Evolutionary conservation across 2,113 vertebrate species (phyloP), one percentile per base, ranked within the genome.

Genomic region (Dipodomys stephensi): DNA sequence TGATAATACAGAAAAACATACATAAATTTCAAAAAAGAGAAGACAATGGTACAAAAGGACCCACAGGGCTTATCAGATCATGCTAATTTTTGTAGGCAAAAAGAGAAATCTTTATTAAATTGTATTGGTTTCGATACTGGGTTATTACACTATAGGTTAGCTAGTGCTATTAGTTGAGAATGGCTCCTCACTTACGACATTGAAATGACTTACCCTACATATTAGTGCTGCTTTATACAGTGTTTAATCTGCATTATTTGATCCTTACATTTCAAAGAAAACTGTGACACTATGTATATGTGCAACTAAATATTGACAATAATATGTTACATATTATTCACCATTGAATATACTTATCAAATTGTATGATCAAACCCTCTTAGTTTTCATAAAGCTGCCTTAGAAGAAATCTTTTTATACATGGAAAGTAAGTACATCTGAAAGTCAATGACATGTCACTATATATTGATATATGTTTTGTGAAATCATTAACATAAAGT

Each of bases 201-300:
- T 79, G 72, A 84, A 90, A 83, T 76, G 32, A 94, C 84, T 91
- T 92, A 86, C 10, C 49, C 73, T 79, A 88, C 88, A 71, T 32
- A 82, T 84, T 39, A 84, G 18, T 27, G 68, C 82, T 79, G 94
- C 65, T 86, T 46, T 90, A 95, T 30, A 85, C 53, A 85, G 22
- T 86, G n/a, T 20, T 73, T 91, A 67, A 67, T 90, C 65, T 92
- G 57, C 90, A 81, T 88, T n/a, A 76, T 64, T 79, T 65, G 73
- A 44, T 44, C 11, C 32, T 90, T 82, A 76, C 67, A 90, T 95
- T 68, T 91, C 74, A 92, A 80, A 89, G 65, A 44, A 95, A 93
- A 88, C 16, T 69, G 46, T 76, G 12, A 20, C 71, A 72, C 30
- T 68, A 39, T 82, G 22, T 84, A 74, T 81, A n/a, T 71, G 28